Evolutionary conservation across 2,113 vertebrate genomes (phyloP).

Genomic region (Psittacara wagleri): DNA sequence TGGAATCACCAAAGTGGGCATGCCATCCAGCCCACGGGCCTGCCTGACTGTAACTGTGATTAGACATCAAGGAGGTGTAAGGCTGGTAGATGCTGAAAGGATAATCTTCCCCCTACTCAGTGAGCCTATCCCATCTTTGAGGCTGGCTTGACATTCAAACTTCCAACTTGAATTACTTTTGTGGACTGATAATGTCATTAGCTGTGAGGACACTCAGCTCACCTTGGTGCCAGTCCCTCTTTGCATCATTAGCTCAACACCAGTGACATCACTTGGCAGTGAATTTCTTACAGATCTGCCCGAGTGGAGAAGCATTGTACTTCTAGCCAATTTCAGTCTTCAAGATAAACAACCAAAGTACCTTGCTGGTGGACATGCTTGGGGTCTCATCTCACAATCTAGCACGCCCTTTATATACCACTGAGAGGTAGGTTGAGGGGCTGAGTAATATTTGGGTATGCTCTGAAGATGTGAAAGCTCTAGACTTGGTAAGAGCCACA

Average conservation of each 20-base stretch:
- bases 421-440: neutral
- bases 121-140: neutral
- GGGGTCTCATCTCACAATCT: neutral
- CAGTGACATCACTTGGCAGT: constrained; percentile 11
- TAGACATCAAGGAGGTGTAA: neutral
- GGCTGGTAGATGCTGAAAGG: neutral
- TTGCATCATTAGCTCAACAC: constrained; percentile 22
- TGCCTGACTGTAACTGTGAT: neutral
- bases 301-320: neutral
- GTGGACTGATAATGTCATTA: neutral
- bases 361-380: neutral
- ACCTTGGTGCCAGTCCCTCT: neutral
- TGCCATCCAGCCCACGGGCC: neutral
- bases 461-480: neutral
- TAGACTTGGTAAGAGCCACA: neutral
- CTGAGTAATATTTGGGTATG: neutral
- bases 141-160: neutral
- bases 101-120: neutral
- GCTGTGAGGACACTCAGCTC: neutral
- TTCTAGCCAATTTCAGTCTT: neutral
- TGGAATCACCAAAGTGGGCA: neutral
- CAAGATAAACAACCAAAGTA: neutral
- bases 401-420: neutral
- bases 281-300: constrained; percentile 2
- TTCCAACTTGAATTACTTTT: neutral